phyloP scores from a whole-genome alignment of 2,888 invertebrate species.

The Polydrusus cervinus region DNA sequence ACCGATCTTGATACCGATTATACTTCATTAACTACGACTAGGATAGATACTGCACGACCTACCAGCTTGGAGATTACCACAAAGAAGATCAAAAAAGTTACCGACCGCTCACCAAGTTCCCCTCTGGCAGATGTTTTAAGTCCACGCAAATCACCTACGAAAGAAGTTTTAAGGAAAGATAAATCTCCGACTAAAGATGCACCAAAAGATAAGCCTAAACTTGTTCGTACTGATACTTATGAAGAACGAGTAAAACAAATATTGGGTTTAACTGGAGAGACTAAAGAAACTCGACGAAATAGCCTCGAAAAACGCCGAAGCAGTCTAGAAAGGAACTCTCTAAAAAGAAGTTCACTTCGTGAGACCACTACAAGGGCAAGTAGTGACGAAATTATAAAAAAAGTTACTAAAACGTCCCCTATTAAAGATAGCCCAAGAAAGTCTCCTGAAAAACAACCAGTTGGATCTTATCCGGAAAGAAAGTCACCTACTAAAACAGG shows the following conservation, averaged over 20 bases:
- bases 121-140: slow-evolving; percentile 58
- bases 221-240: slow-evolving; percentile 81
- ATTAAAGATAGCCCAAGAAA: slow-evolving; percentile 42
- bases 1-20: slow-evolving; percentile 67
- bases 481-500: slow-evolving; percentile 49
- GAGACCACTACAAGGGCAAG: slow-evolving; percentile 48
- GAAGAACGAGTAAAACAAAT: slow-evolving; percentile 83
- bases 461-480: slow-evolving; percentile 48
- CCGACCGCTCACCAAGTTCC: slow-evolving; percentile 66
- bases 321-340: slow-evolving; percentile 56
- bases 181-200: slow-evolving; percentile 56
- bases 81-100: slow-evolving; percentile 62
- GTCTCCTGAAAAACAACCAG: slow-evolving; percentile 20
- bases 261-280: slow-evolving; percentile 76
- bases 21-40: slow-evolving; percentile 49
- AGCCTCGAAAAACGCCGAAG: slow-evolving; percentile 58
- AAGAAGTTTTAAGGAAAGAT: slow-evolving; percentile 49
- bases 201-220: slow-evolving; percentile 70
- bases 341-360: slow-evolving; percentile 55
- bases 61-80: slow-evolving; percentile 60
- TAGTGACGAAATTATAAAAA: slow-evolving; percentile 40
- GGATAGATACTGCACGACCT: slow-evolving; percentile 57
- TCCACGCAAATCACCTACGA: slow-evolving; percentile 36
- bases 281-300: slow-evolving; percentile 58
- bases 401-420: slow-evolving; percentile 21